Evolutionary conservation across 1,140 invertebrate species (phyloP), one percentile per base, ranked within the genome.

Genomic region (Agraylea sexmaculata): DNA sequence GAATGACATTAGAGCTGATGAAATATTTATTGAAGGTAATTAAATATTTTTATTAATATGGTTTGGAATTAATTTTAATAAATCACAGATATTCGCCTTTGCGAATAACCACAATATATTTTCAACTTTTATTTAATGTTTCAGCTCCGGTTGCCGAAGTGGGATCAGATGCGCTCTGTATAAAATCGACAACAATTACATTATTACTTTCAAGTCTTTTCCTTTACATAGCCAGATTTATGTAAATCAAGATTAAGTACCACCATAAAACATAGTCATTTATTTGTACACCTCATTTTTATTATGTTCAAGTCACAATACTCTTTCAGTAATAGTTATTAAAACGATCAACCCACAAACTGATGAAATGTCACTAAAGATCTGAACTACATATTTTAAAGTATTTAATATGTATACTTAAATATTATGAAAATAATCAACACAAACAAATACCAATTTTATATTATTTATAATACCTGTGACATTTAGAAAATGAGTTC

Each of bases 1-100:
- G 30, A 49, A 49, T 22, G 47, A 45, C 34, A 45, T 45, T 17
- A 22, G 36, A 31, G 31, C 21, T 12, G 40, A 40, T 20, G 40
- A 42, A 30, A 39, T 28, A 37, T 27, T 40, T n/a, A 27, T 28
- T 20, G 46, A 48, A 45, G 46, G 46, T 48, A 48, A 48, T 29
- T 13, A 39, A 32, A 16, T 17, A 18, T 11, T 11, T 11, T 11
- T 8, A 11, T 10, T 12, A n/a, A 41, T 22, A 8, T 7, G 12
- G 2, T 32, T 30, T 30, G 23, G 4, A 11, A 29, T 21, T 15
- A 32, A 8, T 32, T 10, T 6, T 31, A 15, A 31, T 31, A 10
- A 31, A 31, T 7, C 30, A 11, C 7, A 31, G 15, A 8, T 31
- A 31, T 31, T 6, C 15, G 7, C 6, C 6, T 10, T 8, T 8